Conservation (phyloP, 2,797 vertebrate species). For the Chiroxiphia lanceolata region DNA sequence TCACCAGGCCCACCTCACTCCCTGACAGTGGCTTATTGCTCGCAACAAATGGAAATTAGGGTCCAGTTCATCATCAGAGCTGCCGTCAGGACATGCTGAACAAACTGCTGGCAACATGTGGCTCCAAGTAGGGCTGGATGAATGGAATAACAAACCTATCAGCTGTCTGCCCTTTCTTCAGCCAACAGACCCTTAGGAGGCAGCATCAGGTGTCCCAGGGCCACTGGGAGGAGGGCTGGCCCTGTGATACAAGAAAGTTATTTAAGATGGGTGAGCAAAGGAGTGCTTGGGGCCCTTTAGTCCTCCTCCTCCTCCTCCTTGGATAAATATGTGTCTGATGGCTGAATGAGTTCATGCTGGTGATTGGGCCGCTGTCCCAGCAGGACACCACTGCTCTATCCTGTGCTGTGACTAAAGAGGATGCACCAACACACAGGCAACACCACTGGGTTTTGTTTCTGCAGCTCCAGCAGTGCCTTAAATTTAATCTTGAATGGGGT, state of each 20-base stretch:
- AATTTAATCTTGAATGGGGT: not conserved
- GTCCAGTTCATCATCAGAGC: not conserved
- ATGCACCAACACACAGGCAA: not conserved
- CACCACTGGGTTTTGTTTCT: not conserved
- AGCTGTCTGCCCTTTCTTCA: not conserved
- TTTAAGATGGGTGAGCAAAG: not conserved
- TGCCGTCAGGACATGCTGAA: not conserved
- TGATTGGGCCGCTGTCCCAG: not conserved
- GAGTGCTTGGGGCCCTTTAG: not conserved
- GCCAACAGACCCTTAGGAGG: not conserved
- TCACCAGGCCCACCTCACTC: rapidly evolving
- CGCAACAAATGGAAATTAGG: rapidly evolving
- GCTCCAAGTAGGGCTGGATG: rapidly evolving
- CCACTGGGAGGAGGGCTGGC: not conserved
- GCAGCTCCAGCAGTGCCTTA: not conserved
- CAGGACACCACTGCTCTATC: not conserved
- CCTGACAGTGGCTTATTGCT: not conserved
- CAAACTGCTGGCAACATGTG: not conserved
- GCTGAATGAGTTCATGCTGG: not conserved
- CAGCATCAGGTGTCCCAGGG: not conserved
- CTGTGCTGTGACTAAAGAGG: not conserved
- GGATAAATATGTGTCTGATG: rapidly evolving
- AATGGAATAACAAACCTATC: rapidly evolving
- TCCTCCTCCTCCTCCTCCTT: not conserved
- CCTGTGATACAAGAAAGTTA: no score